A percentile compares a stretch with the other conserved stretches of the same genome.
Evolutionary conservation across 2,888 invertebrate species (phyloP).

Genomic region (Leucophenga montana): DNA sequence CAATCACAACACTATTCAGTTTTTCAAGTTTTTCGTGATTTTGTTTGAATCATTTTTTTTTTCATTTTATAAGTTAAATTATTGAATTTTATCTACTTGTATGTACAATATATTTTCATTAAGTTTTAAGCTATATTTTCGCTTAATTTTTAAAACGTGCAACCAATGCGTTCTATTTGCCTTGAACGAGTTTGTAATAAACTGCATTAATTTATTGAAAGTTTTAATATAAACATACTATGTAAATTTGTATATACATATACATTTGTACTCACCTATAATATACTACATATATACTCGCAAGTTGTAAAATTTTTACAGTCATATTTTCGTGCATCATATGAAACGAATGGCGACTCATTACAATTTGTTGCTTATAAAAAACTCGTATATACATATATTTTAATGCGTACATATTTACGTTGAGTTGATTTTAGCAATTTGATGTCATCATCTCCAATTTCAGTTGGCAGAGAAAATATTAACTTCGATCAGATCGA

Average conservation of each 20-base stretch:
- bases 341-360: slow-evolving; percentile 29
- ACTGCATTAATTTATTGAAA: slow-evolving; percentile 22
- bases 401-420: background rate
- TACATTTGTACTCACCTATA: too few relatives aligned
- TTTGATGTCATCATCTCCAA: slow-evolving; percentile 4
- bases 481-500: too few relatives aligned
- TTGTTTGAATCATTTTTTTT: slow-evolving; percentile 6
- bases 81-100: too few relatives aligned
- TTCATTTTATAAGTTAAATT: background rate
- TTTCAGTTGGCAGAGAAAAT: slow-evolving; percentile 19
- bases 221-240: background rate
- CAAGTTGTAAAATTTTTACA: slow-evolving; percentile 17
- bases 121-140: background rate
- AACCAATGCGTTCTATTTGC: too few relatives aligned
- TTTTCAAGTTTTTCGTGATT: slow-evolving; percentile 9
- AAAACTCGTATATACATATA: slow-evolving; percentile 33
- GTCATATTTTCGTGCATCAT: background rate
- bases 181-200: slow-evolving; percentile 25
- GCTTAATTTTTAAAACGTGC: background rate
- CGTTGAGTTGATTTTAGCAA: slow-evolving; percentile 3
- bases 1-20: background rate
- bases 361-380: slow-evolving; percentile 39
- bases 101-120: slow-evolving; percentile 1
- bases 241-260: too few relatives aligned
- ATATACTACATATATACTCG: background rate